phyloP scores from a whole-genome alignment of 1,140 invertebrate genomes.

The Apis florea region DNA sequence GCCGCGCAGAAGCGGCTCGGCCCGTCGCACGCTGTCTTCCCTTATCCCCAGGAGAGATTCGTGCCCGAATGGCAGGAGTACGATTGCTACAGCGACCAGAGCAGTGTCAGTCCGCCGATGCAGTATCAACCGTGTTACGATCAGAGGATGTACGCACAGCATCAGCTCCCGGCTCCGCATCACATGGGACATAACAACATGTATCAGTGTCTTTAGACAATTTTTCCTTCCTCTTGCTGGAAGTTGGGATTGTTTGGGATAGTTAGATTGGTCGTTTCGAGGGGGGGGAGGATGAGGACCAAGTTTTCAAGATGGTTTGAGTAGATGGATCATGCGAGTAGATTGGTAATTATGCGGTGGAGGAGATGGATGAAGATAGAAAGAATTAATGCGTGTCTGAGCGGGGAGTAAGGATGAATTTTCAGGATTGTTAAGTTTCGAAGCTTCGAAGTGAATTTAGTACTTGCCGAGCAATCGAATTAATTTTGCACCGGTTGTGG shows the following conservation, averaged over 20 bases:
- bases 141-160: constrained; percentile 73
- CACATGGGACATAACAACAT: constrained; percentile 72
- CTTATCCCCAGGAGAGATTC: constrained; percentile 75
- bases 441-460: not conserved
- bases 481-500: no score
- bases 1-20: constrained; percentile 79
- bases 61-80: constrained; percentile 77
- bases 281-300: no score
- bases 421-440: not conserved
- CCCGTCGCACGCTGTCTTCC: constrained; percentile 66
- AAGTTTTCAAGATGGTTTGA: no score
- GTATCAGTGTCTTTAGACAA: constrained; percentile 77
- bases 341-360: no score
- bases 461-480: not conserved
- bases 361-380: no score
- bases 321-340: no score
- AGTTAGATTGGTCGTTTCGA: not conserved
- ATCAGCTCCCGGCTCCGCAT: constrained; percentile 67
- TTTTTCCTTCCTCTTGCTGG: not conserved
- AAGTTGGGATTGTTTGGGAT: not conserved
- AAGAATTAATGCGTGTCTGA: no score
- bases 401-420: not conserved
- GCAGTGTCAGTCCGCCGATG: constrained; percentile 73
- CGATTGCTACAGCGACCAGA: constrained; percentile 78
- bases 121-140: constrained; percentile 73